phyloP scores from a whole-genome alignment of 2,888 invertebrate genomes.

The Muschampia plurimacula region DNA sequence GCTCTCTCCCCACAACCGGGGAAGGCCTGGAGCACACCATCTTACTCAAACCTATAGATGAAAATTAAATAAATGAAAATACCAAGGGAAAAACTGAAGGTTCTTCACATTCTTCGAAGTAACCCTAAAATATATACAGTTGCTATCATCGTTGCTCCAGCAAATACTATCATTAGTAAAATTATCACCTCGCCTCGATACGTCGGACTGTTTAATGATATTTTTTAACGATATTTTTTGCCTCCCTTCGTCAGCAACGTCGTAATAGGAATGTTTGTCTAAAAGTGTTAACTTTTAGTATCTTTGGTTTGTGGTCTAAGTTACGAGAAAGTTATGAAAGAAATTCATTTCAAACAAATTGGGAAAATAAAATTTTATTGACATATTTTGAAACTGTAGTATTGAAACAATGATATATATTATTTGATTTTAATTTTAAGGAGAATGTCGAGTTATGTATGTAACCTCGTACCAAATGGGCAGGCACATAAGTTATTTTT shows the following conservation, averaged over 20 bases:
- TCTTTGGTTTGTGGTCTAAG: constrained; percentile 50
- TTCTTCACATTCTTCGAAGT: neutral
- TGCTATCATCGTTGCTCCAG: constrained; percentile 1
- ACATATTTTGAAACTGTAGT: too few relatives aligned
- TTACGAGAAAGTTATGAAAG: constrained; percentile 30
- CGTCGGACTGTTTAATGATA: constrained; percentile 14
- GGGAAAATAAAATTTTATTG: too few relatives aligned
- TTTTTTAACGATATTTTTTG: constrained; percentile 69
- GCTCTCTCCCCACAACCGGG: too few relatives aligned
- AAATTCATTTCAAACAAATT: too few relatives aligned
- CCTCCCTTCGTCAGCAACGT: constrained; percentile 45
- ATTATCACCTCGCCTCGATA: constrained; percentile 4
- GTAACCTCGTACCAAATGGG: too few relatives aligned
- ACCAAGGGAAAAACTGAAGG: neutral
- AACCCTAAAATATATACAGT: neutral
- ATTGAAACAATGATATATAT: too few relatives aligned
- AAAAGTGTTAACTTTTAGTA: constrained; percentile 69
- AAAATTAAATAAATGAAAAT: too few relatives aligned
- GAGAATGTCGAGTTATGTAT: too few relatives aligned
- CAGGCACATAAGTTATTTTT: too few relatives aligned
- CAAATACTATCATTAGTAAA: constrained; percentile 8
- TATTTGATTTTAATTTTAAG: too few relatives aligned
- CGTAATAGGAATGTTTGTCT: constrained; percentile 78
- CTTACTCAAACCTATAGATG: too few relatives aligned
- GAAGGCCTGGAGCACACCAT: too few relatives aligned